phyloP scores from a whole-genome alignment of 2,113 vertebrate species.

The Catagonus wagneri region DNA sequence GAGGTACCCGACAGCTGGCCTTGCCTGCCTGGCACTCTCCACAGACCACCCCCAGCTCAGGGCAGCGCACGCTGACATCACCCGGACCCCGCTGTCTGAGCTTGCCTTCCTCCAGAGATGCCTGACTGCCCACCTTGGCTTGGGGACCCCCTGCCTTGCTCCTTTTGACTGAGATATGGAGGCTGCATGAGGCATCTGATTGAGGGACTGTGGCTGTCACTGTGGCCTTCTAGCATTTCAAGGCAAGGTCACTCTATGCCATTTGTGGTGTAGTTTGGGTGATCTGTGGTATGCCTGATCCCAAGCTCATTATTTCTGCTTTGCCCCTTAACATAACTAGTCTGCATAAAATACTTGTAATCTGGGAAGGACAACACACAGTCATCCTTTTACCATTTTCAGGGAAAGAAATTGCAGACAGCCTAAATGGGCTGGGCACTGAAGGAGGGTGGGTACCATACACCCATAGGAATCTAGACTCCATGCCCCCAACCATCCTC shows the following conservation, averaged over 20 bases:
- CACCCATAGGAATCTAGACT: background rate
- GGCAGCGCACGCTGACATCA: background rate
- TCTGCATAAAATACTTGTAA: background rate
- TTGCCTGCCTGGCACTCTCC: background rate
- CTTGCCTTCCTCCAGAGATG: background rate
- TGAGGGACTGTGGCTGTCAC: background rate
- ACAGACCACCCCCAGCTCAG: background rate
- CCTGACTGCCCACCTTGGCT: background rate
- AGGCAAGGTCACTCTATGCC: background rate
- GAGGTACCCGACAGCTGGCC: background rate
- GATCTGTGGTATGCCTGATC: background rate
- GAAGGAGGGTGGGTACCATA: too few relatives aligned
- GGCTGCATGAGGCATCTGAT: background rate
- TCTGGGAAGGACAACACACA: accelerated
- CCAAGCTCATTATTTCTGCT: too few relatives aligned
- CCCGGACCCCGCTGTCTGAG: background rate
- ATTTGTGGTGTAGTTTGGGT: background rate
- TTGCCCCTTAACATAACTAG: background rate
- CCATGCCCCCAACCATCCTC: background rate
- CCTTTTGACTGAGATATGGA: background rate
- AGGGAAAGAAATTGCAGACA: background rate
- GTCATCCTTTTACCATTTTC: background rate
- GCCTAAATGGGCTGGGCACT: background rate
- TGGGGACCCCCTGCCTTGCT: background rate
- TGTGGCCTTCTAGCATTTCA: background rate